These are phyloP conservation scores for Danaus plexippus DNA, from an alignment of 1,140 invertebrate genomes.

Conservation along the genomic window DNA sequence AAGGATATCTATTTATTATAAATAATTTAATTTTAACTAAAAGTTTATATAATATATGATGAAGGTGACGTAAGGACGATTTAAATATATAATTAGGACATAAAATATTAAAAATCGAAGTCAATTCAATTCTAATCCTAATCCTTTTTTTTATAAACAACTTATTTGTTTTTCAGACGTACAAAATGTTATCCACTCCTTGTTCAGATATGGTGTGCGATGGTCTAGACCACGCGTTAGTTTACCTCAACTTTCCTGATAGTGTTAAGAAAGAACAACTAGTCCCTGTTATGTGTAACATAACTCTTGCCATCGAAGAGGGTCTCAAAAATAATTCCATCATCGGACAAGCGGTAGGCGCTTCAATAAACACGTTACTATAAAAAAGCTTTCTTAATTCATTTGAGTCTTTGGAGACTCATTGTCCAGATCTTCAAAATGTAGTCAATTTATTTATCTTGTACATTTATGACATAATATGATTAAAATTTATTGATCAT, in stretches of 20 bases:
- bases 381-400: background rate
- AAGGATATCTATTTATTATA: too few relatives aligned
- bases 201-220: constrained; percentile 49
- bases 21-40: too few relatives aligned
- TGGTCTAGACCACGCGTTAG: constrained; percentile 27
- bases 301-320: constrained; percentile 42
- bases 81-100: too few relatives aligned
- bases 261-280: constrained; percentile 26
- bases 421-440: background rate
- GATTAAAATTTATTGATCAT: constrained; percentile 1
- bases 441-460: too few relatives aligned
- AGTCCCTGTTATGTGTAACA: constrained; percentile 39
- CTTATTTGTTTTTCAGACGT: constrained; percentile 39
- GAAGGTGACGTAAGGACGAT: too few relatives aligned
- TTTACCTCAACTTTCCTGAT: constrained; percentile 38
- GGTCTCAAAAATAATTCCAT: constrained; percentile 43
- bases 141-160: constrained; percentile 3
- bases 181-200: constrained; percentile 45
- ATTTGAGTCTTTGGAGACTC: too few relatives aligned
- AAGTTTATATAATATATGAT: background rate
- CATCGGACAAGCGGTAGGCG: constrained; percentile 53
- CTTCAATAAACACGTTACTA: background rate
- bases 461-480: too few relatives aligned
- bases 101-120: background rate
- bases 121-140: background rate